Evolutionary conservation across 1,140 invertebrate species (phyloP).

Genomic region (Mylabris phalerata): DNA sequence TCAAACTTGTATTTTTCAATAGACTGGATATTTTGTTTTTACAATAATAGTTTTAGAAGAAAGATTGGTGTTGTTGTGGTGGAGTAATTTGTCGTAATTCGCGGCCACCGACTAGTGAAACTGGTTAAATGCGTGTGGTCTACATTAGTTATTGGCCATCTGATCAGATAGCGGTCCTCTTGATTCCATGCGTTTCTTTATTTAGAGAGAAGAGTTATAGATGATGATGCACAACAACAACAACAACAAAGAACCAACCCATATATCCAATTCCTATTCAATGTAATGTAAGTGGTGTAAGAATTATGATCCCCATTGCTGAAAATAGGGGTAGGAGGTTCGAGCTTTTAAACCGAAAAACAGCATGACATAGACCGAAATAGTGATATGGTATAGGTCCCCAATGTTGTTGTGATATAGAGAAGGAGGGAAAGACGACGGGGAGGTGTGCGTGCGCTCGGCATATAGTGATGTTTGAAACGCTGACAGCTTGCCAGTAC

Average conservation of each 20-base stretch:
- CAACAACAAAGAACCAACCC: not conserved
- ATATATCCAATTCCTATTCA: too few species aligned
- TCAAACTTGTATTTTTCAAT: too few species aligned
- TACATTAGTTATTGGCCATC: not conserved
- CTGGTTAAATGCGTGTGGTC: conserved; percentile 2
- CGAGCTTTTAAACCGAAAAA: conserved; percentile 31
- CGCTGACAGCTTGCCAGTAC: conserved; percentile 43
- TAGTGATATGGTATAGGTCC: not conserved
- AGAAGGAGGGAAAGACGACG: conserved; percentile 17
- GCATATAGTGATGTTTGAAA: conserved; percentile 42
- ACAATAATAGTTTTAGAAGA: too few species aligned
- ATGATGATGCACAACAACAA: not conserved
- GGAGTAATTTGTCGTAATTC: not conserved
- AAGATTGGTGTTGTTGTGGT: too few species aligned
- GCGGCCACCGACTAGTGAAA: not conserved
- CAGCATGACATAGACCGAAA: conserved; percentile 14
- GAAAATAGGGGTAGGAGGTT: conserved; percentile 40
- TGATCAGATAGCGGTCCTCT: not conserved
- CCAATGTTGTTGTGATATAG: not conserved
- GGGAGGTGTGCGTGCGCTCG: conserved; percentile 36
- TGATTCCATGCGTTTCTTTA: too few species aligned
- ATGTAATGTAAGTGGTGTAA: conserved; percentile 29
- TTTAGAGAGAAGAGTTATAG: not conserved
- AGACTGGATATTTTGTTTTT: too few species aligned
- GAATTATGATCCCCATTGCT: conserved; percentile 36